These are phyloP conservation scores for Mizuhopecten yessoensis DNA, from an alignment of 1,140 invertebrate species.

Conservation along the genomic window DNA sequence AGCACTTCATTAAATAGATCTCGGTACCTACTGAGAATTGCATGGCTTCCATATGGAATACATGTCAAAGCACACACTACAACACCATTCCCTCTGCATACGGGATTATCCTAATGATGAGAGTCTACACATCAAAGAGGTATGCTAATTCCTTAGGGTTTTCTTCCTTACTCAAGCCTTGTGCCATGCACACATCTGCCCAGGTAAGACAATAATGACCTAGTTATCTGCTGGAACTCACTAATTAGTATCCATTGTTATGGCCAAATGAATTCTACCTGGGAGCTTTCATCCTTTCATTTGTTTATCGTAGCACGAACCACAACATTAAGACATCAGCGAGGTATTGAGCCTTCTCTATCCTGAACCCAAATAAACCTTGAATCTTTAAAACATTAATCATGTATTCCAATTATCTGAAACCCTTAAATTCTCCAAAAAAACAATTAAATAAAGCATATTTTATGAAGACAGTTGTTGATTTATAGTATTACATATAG, in stretches of 20 bases:
- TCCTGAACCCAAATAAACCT: too few relatives aligned
- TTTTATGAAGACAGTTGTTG: too few relatives aligned
- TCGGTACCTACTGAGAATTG: neutral
- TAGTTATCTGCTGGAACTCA: neutral
- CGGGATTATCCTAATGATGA: neutral
- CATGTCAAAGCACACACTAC: neutral
- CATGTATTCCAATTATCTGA: too few relatives aligned
- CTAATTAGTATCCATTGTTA: neutral
- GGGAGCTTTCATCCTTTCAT: neutral
- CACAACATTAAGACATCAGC: too few relatives aligned
- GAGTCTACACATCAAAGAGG: neutral
- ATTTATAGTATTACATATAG: too few relatives aligned
- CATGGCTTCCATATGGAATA: neutral
- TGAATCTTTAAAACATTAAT: too few relatives aligned
- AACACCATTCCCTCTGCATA: neutral
- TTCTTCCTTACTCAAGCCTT: neutral
- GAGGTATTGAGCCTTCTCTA: too few relatives aligned
- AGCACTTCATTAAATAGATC: neutral
- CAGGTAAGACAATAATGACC: constrained; percentile 14
- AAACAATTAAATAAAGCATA: too few relatives aligned
- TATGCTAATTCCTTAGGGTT: neutral
- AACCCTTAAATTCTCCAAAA: too few relatives aligned
- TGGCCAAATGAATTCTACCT: neutral
- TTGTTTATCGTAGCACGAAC: neutral
- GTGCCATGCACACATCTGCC: neutral